Conservation (phyloP, 2,113 vertebrate genomes). For the Gasterosteus aculeatus region DNA sequence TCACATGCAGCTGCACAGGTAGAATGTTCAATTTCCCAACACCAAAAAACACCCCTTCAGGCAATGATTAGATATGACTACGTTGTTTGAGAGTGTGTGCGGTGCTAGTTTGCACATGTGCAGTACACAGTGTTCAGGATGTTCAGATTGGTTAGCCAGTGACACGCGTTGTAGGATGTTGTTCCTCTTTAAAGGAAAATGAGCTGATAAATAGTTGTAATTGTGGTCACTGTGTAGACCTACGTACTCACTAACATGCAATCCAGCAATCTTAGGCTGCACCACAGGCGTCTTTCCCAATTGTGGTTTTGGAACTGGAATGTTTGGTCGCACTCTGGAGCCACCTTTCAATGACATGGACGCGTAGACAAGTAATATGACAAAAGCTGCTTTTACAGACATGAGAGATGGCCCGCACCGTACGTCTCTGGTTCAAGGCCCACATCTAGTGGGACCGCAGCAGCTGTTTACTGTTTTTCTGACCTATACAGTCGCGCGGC, state of each 20-base stretch:
- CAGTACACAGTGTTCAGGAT: neutral
- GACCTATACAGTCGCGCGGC: slow-evolving; percentile 52
- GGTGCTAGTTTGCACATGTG: neutral
- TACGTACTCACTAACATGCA: neutral
- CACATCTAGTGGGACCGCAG: slow-evolving; percentile 64
- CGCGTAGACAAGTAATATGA: neutral
- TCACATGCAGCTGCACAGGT: neutral
- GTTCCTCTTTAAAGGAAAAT: neutral
- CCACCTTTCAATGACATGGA: neutral
- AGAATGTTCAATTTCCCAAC: neutral
- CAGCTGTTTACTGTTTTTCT: slow-evolving; percentile 61
- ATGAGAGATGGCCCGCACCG: slow-evolving; percentile 19
- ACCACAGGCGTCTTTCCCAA: neutral
- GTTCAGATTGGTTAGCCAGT: neutral
- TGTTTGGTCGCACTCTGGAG: too few species aligned
- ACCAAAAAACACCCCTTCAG: neutral
- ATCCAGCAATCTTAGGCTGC: neutral
- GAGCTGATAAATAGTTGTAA: neutral
- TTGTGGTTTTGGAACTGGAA: neutral
- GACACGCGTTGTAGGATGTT: neutral
- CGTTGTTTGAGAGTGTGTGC: neutral
- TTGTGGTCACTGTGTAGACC: neutral
- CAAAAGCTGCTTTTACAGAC: slow-evolving; percentile 11
- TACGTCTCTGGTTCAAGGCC: slow-evolving; percentile 52
- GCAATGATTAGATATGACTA: neutral